These are phyloP conservation scores for Enteromius radiatus DNA, from an alignment of 2,797 vertebrate species.

Conservation along the genomic window DNA sequence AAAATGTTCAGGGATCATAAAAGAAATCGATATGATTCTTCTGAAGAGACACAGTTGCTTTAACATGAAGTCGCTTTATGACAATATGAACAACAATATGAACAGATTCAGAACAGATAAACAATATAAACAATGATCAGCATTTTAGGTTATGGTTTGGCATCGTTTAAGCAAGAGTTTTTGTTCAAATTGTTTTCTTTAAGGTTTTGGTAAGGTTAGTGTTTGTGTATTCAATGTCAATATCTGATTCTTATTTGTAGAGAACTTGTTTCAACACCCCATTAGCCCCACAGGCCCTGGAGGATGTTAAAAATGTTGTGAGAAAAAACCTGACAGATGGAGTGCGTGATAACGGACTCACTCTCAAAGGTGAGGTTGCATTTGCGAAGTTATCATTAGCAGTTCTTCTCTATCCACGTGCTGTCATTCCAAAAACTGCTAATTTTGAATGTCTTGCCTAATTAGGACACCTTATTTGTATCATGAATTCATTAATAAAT, in stretches of 20 bases:
- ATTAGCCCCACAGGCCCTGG: conserved; percentile 89
- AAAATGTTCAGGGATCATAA: not conserved
- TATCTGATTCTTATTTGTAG: conserved; percentile 68
- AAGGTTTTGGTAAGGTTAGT: not conserved
- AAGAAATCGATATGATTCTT: no score
- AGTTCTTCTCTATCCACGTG: not conserved
- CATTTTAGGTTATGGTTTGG: not conserved
- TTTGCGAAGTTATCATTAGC: not conserved
- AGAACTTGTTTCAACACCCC: conserved; percentile 95
- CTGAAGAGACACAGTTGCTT: no score
- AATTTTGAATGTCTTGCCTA: not conserved
- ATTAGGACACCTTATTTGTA: not conserved
- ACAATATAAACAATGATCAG: not conserved
- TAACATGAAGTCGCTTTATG: not conserved
- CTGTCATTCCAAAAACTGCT: not conserved
- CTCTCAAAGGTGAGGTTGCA: conserved; percentile 84
- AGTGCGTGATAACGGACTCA: conserved; percentile 88
- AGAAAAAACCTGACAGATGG: conserved; percentile 91
- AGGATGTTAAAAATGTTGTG: conserved; percentile 97
- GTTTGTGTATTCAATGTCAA: not conserved
- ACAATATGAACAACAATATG: no score
- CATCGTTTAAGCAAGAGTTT: not conserved
- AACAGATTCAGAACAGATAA: not conserved
- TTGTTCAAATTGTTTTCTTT: not conserved
- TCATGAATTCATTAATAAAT: not conserved